phyloP scores from a whole-genome alignment of 2,888 invertebrate genomes.

The Drosophila nr. medialis region DNA sequence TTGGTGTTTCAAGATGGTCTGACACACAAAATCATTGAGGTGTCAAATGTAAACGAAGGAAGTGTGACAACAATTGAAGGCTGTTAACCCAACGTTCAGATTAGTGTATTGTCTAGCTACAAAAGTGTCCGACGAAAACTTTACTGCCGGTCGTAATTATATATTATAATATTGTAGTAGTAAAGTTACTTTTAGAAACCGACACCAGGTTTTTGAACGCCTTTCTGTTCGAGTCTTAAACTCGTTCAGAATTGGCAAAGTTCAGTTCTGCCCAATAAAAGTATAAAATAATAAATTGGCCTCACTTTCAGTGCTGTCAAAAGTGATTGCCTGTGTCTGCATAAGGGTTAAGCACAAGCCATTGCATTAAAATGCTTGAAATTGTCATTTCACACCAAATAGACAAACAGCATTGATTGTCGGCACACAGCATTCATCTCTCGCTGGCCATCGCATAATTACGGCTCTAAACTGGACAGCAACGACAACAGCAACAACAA shows the following conservation, averaged over 20 bases:
- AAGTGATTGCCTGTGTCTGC: neutral
- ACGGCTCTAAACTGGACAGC: conserved; percentile 26
- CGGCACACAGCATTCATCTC: neutral
- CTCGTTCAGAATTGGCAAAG: neutral
- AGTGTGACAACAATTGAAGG: conserved; percentile 24
- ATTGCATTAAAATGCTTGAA: neutral
- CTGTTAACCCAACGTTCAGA: neutral
- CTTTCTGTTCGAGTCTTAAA: neutral
- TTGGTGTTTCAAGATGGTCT: conserved; percentile 43
- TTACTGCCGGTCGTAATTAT: neutral
- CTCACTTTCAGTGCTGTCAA: neutral
- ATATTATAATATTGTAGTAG: neutral
- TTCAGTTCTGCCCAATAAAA: neutral
- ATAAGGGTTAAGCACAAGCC: conserved; percentile 7
- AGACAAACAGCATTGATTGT: conserved; percentile 26
- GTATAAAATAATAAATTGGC: neutral
- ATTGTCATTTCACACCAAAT: conserved; percentile 48
- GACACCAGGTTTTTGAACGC: neutral
- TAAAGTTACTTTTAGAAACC: neutral
- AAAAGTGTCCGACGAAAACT: neutral
- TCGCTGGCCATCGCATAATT: conserved; percentile 24
- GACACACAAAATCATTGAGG: conserved; percentile 71
- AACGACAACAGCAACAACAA: conserved; percentile 15
- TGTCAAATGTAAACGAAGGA: conserved; percentile 49
- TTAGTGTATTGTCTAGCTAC: neutral